Evolutionary conservation across 2,888 invertebrate species (phyloP).

Genomic region (Xestia xanthographa): DNA sequence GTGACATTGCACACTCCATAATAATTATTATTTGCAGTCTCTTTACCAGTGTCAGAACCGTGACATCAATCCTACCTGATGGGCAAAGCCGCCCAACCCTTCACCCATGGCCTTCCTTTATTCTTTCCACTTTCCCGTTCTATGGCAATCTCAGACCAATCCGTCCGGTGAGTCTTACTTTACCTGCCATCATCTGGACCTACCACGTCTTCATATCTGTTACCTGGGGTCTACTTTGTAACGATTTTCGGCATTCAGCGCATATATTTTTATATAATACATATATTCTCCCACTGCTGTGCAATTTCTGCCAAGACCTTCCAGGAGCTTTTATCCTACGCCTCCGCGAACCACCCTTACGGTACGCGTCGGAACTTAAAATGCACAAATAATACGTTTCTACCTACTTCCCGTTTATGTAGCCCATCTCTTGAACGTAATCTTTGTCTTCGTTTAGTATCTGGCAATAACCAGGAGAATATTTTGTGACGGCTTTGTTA

Average conservation of each 20-base stretch:
- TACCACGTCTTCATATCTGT: background rate
- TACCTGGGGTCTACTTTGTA: too few relatives aligned
- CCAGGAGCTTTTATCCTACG: background rate
- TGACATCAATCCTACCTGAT: background rate
- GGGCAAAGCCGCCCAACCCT: background rate
- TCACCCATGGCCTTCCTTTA: background rate
- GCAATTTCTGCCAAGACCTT: background rate
- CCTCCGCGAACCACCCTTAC: background rate
- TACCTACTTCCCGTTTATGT: conserved; percentile 28
- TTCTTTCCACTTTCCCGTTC: background rate
- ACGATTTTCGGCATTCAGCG: background rate
- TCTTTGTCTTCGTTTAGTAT: conserved; percentile 63
- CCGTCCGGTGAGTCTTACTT: background rate
- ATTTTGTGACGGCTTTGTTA: conserved; percentile 68
- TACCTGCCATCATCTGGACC: too few relatives aligned
- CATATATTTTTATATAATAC: background rate
- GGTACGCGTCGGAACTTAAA: background rate
- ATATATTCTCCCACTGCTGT: background rate
- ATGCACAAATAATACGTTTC: background rate
- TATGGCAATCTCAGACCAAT: background rate
- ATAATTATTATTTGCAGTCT: background rate
- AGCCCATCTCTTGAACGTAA: conserved; percentile 21
- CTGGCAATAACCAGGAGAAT: conserved; percentile 66
- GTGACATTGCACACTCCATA: too few relatives aligned
- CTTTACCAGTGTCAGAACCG: too few relatives aligned